Evolutionary conservation across 2,888 invertebrate species (phyloP), one percentile per base, ranked within the genome.

Genomic region (Nezara viridula): DNA sequence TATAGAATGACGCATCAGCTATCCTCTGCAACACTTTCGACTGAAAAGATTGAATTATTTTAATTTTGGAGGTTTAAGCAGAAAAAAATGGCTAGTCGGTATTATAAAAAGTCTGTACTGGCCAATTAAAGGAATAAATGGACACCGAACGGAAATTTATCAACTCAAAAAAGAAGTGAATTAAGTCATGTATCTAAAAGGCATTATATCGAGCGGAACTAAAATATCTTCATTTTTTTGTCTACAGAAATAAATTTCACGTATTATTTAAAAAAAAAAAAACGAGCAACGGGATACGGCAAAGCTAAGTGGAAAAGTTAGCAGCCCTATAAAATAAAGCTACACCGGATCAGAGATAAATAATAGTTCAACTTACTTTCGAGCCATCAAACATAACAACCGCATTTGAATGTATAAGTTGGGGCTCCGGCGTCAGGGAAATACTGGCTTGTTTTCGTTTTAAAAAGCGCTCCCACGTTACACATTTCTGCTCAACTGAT

Each of bases 361-460:
- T 73, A 37, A 73, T 73, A 73, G 66, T 73, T 32, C 86, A 40
- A 86, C 60, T 86, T 86, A 86, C 14, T 86, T 86, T 55, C 86
- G n/a, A 55, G 60, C 40, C 55, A 86, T 86, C 86, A 86, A 86
- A 37, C 86, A 52, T 86, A 86, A 86, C 86, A 37, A 40, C 86
- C 86, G 14, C 40, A 86, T 86, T 55, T 86, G 86, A 86, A 86
- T 86, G 40, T 40, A 55, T 86, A 55, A 55, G 52, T 86, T 55
- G 32, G 55, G 55, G 40, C 55, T 19, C 50, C 32, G 27, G 32
- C 14, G 50, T 6, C 60, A 60, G 55, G 37, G 55, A 86, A 86
- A 55, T 86, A 86, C 55, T 50, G 86, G 10, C 55, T 86, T 86
- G 86, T 86, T 86, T 86, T 86, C 86, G 52, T 81, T 81, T 81